Evolutionary conservation across 2,888 invertebrate species (phyloP), one percentile per base, ranked within the genome.

Genomic region (Ctena decussata): DNA sequence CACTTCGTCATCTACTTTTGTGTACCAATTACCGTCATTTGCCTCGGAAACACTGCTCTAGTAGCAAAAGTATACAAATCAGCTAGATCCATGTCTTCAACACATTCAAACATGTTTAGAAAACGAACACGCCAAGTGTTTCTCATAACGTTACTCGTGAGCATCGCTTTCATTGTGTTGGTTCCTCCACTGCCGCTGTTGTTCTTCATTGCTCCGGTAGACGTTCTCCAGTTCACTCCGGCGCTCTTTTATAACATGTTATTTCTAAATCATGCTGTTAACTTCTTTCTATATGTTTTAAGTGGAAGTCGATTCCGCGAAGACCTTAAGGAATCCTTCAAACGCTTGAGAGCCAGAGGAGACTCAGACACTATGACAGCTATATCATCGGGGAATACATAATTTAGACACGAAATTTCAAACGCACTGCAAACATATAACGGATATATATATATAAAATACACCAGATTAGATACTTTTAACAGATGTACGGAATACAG

Each of bases 261-360:
- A 21, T 60, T 27, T 18, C 18, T 60, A 6, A 60, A 60, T 18
- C 60, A 60, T 18, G 24, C 8, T 30, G 27, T 60, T 12, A 60
- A 60, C 30, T 60, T 60, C 60, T 60, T 60, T 60, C 60, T 60
- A 8, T 60, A 60, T 30, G 60, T 60, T 60, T 18, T 60, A 60
- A 60, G 60, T 30, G 60, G 60, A 5, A 60, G 60, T 27, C 18
- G 27, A 60, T 60, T 60, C 30, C 60, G 60, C 3, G 60, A 60
- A 30, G 60, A 60, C 30, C 60, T 60, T 21, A 5, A 30, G 5
- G 5, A 24, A 8, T 24, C 60, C 60, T 60, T 60, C 27, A 60
- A 30, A 60, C 5, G 60, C n/a, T n/a, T n/a, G n/a, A n/a, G n/a
- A n/a, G n/a, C n/a, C n/a, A n/a, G n/a, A n/a, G n/a, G n/a, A n/a